Conservation (phyloP, 2,888 invertebrate species). For the Apodemia duryi region DNA sequence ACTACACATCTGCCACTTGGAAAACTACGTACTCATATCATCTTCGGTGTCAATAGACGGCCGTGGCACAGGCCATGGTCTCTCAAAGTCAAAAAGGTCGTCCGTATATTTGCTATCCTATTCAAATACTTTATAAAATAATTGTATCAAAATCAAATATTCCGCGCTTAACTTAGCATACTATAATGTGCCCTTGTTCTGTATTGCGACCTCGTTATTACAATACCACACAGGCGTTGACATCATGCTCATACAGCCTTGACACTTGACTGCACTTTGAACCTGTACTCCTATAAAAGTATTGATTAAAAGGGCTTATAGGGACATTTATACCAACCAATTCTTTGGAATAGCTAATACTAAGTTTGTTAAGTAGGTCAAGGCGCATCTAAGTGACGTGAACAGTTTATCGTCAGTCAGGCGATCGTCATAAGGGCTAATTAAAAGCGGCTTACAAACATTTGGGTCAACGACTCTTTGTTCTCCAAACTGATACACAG, state of each 20-base stretch:
- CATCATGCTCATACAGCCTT: conserved; percentile 29
- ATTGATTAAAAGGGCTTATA: conserved; percentile 26
- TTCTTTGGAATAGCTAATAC: conserved; percentile 40
- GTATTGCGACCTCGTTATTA: conserved; percentile 40
- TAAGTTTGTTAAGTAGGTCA: conserved; percentile 49
- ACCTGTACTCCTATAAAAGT: conserved; percentile 26
- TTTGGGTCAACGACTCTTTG: conserved; percentile 69
- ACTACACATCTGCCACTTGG: too few species aligned
- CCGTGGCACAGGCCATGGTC: too few species aligned
- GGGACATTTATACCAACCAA: conserved; percentile 36
- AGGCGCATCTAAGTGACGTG: conserved; percentile 55
- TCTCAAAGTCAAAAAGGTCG: too few species aligned
- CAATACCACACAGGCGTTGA: conserved; percentile 26
- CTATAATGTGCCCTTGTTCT: conserved; percentile 45
- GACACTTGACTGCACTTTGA: conserved; percentile 32
- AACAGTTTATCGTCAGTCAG: conserved; percentile 42
- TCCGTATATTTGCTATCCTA: too few species aligned
- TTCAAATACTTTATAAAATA: too few species aligned
- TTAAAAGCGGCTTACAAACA: conserved; percentile 45
- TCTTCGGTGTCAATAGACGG: too few species aligned
- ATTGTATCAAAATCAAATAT: too few species aligned
- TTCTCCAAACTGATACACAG: conserved; percentile 48
- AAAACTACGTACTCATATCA: too few species aligned
- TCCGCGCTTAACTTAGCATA: not conserved
- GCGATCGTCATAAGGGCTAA: conserved; percentile 49